These are phyloP conservation scores for Microctonus hyperodae DNA, from an alignment of 2,888 invertebrate genomes.

Conservation along the genomic window DNA sequence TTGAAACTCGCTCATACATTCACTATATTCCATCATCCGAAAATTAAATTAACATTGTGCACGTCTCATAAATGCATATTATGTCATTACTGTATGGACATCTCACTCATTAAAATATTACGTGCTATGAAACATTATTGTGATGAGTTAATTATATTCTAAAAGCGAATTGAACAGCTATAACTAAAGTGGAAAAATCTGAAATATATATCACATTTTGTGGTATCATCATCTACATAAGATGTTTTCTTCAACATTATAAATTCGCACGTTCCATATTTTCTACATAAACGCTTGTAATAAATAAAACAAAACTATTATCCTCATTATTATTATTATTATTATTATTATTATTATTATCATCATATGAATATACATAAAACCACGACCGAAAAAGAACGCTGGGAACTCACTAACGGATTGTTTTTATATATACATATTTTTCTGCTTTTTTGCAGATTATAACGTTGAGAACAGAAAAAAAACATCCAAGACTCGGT, in stretches of 20 bases:
- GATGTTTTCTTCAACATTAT: background rate
- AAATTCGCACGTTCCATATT: slow-evolving; percentile 29
- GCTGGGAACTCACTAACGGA: slow-evolving; percentile 26
- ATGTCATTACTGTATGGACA: too few species aligned
- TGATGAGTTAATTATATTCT: background rate
- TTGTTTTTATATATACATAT: slow-evolving; percentile 22
- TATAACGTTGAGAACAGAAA: slow-evolving; percentile 27
- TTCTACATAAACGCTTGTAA: background rate
- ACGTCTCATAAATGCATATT: too few species aligned
- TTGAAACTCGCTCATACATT: too few species aligned
- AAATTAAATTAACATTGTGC: background rate
- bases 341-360: background rate
- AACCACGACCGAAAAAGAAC: slow-evolving; percentile 3
- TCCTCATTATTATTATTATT: slow-evolving; percentile 5
- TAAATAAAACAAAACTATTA: background rate
- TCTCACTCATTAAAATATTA: background rate
- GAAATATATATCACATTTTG: too few species aligned
- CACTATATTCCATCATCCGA: background rate
- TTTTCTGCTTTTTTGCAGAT: slow-evolving; percentile 26
- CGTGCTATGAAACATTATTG: background rate
- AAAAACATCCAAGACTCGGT: slow-evolving; percentile 22
- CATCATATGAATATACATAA: slow-evolving; percentile 3
- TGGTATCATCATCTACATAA: background rate
- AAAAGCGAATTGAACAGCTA: too few species aligned
- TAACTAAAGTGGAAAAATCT: too few species aligned